phyloP scores from a whole-genome alignment of 2,888 invertebrate genomes.

The Pammene aurita region DNA sequence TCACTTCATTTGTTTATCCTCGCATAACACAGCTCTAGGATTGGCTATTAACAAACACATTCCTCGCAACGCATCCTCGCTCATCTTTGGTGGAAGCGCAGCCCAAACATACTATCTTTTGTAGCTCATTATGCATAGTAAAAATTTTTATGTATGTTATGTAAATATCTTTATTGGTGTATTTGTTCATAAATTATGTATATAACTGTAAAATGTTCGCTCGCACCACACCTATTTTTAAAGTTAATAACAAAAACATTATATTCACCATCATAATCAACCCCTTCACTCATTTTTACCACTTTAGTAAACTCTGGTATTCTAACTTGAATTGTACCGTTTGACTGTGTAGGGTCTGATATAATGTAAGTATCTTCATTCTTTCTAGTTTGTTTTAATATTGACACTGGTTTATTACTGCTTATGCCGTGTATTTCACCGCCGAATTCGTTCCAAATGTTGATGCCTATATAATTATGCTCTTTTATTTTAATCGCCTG shows the following conservation, averaged over 20 bases:
- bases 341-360: conserved; percentile 22
- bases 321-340: neutral
- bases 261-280: conserved; percentile 12
- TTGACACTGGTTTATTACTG: conserved; percentile 10
- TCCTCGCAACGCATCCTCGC: too few relatives aligned
- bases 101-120: too few relatives aligned
- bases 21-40: too few relatives aligned
- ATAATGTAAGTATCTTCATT: conserved; percentile 14
- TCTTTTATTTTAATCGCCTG: conserved; percentile 17
- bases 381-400: conserved; percentile 13
- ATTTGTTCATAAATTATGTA: conserved; percentile 1
- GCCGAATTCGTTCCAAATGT: conserved; percentile 10
- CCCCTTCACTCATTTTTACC: neutral
- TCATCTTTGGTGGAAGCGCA: too few relatives aligned
- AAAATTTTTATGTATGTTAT: too few relatives aligned
- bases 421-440: conserved; percentile 15
- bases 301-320: conserved; percentile 11
- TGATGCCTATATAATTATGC: conserved; percentile 13
- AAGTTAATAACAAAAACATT: conserved; percentile 9
- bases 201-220: conserved; percentile 15
- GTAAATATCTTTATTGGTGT: neutral
- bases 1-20: too few relatives aligned
- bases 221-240: neutral
- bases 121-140: too few relatives aligned
- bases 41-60: too few relatives aligned